Base-by-base conservation (phyloP, 2,888 invertebrate species). In the Scelioninae gen. 1 region DNA sequence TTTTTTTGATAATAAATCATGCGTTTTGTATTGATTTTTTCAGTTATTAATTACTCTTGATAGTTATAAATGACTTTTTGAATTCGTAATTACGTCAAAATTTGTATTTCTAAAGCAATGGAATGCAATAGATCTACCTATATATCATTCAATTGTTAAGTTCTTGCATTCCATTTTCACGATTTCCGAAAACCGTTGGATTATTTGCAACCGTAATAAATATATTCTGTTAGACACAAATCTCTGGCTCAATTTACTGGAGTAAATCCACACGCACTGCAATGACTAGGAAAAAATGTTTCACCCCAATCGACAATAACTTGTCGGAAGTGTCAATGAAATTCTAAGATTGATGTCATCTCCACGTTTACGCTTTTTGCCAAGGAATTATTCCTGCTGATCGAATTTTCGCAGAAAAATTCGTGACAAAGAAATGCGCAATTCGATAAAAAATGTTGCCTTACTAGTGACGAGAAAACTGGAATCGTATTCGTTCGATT, bases 311-410 rank as follows among this genome's bases (percentile, higher is more conserved):
- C 32, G 51, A 51, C 49, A 38, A 31, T 71, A 71, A 60, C 71
- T 60, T 60, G 71, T 51, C 71, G 60, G 71, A 71, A 71, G 31
- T 51, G 60, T 51, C 69, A 69, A 69, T 69, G 29, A 15, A 69
- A 58, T 43, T 38, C 23, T 10, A 49, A 58, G 58, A 58, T 69
- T 69, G 47, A 69, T 69, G 56, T 10, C 45, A 23, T 31, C 32
- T 11, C 38, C 0, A 23, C 11, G 63, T 15, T 38, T 60, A 31
- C 29, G 10, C 29, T 15, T 15, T 56, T 58, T 16, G 32, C 31
- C 5, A 13, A 32, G 13, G 23, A 65, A 49, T 49, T 65, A 51
- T 51, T 34, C 16, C 8, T 6, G 0, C 9, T 8, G 47, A 49
- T 49, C 38, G 16, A 58, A 58, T 49, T 49, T 32, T 7, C 43